Base-by-base conservation (phyloP, 1,140 invertebrate genomes). In the Phymorhynchus buccinoides region DNA sequence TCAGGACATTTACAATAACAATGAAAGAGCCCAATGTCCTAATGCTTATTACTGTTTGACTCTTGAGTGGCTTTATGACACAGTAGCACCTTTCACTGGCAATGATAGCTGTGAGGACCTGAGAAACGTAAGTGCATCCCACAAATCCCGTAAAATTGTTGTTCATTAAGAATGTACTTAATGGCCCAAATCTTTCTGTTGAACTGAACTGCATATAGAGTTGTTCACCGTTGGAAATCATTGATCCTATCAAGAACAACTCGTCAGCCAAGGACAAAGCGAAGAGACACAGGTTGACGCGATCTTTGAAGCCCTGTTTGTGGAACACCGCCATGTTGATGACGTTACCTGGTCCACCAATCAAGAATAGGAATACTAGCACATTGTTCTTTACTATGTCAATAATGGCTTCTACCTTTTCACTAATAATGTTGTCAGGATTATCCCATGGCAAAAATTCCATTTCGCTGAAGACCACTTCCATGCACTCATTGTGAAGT, bases 261-360 rank as follows among this genome's bases (percentile, higher is more conserved):
- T 41, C 41, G n/a, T 77, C 75, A 77, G 41, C 75, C 32, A 77
- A 39, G 3, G 75, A 77, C 75, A 77, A 77, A 42, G 37, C 41
- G 7, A 77, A 77, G 18, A 77, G 41, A 77, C 75, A 77, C 75
- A 77, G 22, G 32, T 77, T 77, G n/a, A 77, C 16, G 9, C 35
- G 22, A 7, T 77, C 75, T 35, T 35, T 77, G 22, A 77, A 4
- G 1, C 75, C 75, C 35, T 77, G 75, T 14, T 77, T 77, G 16
- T 41, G 16, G n/a, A 77, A 77, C 35, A 77, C 75, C 75, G 75
- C 75, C 75, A 77, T 77, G 75, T 77, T 77, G 37, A 77, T 77
- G 75, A 77, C 37, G 75, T 77, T 77, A 27, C 1, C 75, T 12
- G 75, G 75, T 22, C 75, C 37, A 41, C 75, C 75, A 41, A 77